phyloP scores from a whole-genome alignment of 1,140 invertebrate species.

The Drosophila virilis region DNA sequence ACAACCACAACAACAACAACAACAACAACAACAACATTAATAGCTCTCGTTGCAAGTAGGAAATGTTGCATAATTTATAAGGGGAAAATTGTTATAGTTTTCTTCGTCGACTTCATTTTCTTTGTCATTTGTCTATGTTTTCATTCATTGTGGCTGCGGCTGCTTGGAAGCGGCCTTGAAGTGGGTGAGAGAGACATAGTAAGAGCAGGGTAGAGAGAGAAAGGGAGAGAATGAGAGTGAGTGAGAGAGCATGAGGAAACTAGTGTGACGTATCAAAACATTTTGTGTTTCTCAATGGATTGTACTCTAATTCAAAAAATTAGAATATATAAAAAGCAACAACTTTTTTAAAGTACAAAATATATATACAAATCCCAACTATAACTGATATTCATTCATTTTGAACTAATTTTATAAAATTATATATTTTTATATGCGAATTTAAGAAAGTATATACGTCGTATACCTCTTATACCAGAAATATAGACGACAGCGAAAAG shows the following conservation, averaged over 20 bases:
- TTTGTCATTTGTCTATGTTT: conserved; percentile 25
- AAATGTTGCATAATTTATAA: conserved; percentile 81
- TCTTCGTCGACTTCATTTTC: conserved; percentile 24
- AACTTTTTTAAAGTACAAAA: too few species aligned
- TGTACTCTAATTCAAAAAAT: too few species aligned
- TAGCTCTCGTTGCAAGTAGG: conserved; percentile 58
- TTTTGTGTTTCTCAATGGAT: too few species aligned
- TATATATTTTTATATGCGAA: too few species aligned
- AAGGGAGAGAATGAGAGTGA: neutral
- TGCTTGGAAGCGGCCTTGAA: conserved; percentile 27
- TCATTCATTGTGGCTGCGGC: conserved; percentile 24
- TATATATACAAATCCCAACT: too few species aligned
- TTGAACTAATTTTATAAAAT: too few species aligned
- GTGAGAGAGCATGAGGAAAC: neutral
- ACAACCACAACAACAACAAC: conserved; percentile 19
- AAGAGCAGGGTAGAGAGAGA: neutral
- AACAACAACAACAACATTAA: conserved; percentile 29
- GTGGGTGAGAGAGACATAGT: neutral
- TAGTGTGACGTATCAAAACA: too few species aligned
- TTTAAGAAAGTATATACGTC: too few species aligned
- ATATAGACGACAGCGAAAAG: too few species aligned
- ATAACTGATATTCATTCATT: too few species aligned
- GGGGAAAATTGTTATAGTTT: conserved; percentile 73
- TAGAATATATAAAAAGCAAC: too few species aligned
- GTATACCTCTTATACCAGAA: too few species aligned